Base-by-base conservation (phyloP, 2,888 invertebrate species). In the Teinopalpus imperialis region DNA sequence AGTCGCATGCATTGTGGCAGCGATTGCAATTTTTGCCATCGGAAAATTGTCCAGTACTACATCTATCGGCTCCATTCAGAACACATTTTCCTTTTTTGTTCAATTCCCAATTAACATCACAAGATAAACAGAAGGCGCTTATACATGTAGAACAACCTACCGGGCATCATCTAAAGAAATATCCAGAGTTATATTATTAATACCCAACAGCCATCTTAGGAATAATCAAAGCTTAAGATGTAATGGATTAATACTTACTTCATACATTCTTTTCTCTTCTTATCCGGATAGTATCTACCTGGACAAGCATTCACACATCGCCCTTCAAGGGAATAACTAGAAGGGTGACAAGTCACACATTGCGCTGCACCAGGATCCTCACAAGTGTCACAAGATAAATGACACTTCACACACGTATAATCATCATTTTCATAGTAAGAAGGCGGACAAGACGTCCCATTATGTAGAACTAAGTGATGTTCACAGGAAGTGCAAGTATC, bases 401-500 rank as follows among this genome's bases (percentile, higher is more conserved):
- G 95, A 69, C 96, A 96, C 36, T 92, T 90, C 21, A 93, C 92
- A 74, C 96, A 96, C 90, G 92, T 93, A 77, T 96, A 95, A 73
- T 97, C 96, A 63, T 96, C 94, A 1, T 95, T 95, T 81, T 97
- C 97, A 68, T 92, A 97, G 29, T 94, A 95, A 55, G 94, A 92
- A 8, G 91, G 70, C 0, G 97, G 97, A 79, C 97, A 97, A 0
- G 95, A 92, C 3, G 93, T 93, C 63, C 94, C 94, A 53, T 94
- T 93, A 69, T 94, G 93, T 65, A 97, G 92, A 36, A 97, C 93
- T 52, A 97, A 87, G 69, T 97, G 95, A 75, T 96, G 96, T 63
- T 96, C 96, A 73, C 97, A 97, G 56, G 94, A 95, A 26, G 94
- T 95, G 67, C 97, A 97, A 54, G 92, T 92, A 60, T 95, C 94